A percentile compares a stretch with the other conserved stretches of the same genome.
Conservation (phyloP, 2,797 vertebrate genomes). For the Iguana delicatissima region DNA sequence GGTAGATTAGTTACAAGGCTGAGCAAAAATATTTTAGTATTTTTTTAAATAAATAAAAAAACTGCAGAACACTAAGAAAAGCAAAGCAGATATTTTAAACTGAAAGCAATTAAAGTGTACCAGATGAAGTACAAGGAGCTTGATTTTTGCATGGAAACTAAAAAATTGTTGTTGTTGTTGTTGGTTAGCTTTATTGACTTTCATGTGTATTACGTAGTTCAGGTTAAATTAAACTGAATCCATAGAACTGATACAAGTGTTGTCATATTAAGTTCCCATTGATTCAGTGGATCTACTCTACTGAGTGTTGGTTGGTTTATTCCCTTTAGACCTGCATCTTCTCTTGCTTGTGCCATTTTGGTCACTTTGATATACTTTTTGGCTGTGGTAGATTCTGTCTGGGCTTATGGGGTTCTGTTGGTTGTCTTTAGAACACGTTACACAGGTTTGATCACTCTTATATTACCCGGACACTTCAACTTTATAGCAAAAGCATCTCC, state of each 20-base stretch:
- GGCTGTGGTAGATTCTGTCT: not conserved
- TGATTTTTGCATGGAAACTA: not conserved
- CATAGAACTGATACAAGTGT: no score
- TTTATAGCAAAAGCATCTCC: not conserved
- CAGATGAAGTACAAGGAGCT: not conserved
- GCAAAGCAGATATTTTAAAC: no score
- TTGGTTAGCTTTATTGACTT: not conserved
- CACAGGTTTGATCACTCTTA: not conserved
- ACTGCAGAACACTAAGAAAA: not conserved
- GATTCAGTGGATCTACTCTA: no score
- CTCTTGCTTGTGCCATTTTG: not conserved
- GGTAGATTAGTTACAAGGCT: not conserved
- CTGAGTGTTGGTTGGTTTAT: no score
- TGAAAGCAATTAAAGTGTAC: not conserved
- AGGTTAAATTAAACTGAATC: no score
- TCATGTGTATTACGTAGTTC: not conserved
- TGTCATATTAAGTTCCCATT: no score
- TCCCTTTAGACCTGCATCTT: not conserved
- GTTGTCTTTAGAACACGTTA: not conserved
- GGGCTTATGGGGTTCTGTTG: no score
- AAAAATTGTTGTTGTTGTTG: not conserved
- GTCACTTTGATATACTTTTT: not conserved
- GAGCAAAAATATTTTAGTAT: conserved; percentile 4
- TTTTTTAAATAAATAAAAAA: not conserved
- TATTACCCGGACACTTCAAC: not conserved